Percentiles rank a stretch among this genome's conserved stretches.
phyloP scores from a whole-genome alignment of 1,140 invertebrate genomes.

The Drosophila pseudoobscura region DNA sequence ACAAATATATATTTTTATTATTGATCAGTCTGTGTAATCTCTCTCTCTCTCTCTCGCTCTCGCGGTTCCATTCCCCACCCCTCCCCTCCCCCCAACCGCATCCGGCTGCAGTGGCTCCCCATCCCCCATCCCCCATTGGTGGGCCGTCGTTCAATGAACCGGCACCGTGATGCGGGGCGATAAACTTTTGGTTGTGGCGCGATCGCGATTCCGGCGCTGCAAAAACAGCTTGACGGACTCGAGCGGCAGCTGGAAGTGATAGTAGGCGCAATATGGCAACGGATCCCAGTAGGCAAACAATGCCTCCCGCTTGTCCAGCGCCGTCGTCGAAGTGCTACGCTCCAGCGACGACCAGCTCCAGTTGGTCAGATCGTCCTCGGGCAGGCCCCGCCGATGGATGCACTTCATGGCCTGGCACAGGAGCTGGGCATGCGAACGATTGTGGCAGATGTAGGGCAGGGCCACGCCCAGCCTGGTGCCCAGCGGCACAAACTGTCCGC shows the following conservation, averaged over 20 bases:
- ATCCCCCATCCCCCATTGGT: not conserved
- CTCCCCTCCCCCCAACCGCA: not conserved
- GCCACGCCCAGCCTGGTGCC: constrained; percentile 90
- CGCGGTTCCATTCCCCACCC: constrained; percentile 1
- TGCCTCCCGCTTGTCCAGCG: constrained; percentile 89
- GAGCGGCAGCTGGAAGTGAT: constrained; percentile 90
- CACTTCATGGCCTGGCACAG: constrained; percentile 84
- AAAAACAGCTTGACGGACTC: constrained; percentile 84
- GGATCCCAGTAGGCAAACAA: constrained; percentile 92
- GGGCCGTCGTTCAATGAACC: constrained; percentile 74
- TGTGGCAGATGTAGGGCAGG: constrained; percentile 90
- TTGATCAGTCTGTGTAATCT: constrained; percentile 77
- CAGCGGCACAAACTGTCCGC: constrained; percentile 85
- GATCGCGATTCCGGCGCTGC: constrained; percentile 76
- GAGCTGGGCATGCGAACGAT: constrained; percentile 86
- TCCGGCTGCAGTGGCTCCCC: constrained; percentile 39
- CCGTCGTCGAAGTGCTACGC: constrained; percentile 73
- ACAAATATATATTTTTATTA: constrained; percentile 29
- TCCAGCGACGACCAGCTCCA: constrained; percentile 73
- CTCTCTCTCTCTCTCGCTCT: constrained; percentile 46
- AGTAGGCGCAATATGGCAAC: constrained; percentile 91
- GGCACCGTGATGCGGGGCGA: constrained; percentile 75
- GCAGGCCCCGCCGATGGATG: constrained; percentile 82
- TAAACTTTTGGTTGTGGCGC: constrained; percentile 73
- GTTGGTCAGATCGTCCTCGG: constrained; percentile 81